Evolutionary conservation across 2,888 invertebrate genomes (phyloP).

Genomic region (Heteromurus nitidus): DNA sequence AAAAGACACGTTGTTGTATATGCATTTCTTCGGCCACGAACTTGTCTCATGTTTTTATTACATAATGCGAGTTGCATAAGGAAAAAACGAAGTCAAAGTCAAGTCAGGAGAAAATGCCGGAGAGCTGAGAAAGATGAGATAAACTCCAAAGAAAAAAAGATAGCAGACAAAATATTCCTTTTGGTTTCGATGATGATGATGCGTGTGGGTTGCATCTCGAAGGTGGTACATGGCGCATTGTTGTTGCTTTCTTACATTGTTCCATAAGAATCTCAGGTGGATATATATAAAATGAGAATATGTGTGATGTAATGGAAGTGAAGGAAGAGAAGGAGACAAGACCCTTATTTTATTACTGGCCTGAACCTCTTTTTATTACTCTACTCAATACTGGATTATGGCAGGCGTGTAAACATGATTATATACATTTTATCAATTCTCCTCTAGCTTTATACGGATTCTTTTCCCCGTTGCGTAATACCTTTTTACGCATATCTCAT

Average conservation of each 20-base stretch:
- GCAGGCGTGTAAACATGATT: constrained; percentile 42
- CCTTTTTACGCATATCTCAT: neutral
- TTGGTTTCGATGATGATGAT: neutral
- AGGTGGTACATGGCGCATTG: constrained; percentile 1
- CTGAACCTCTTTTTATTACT: constrained; percentile 59
- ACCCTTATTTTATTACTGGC: constrained; percentile 34
- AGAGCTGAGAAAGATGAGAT: constrained; percentile 4
- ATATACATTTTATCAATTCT: neutral
- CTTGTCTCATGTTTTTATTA: constrained; percentile 22
- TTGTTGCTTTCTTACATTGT: constrained; percentile 10
- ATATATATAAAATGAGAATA: too few species aligned
- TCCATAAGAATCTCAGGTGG: too few species aligned
- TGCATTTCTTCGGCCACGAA: too few species aligned
- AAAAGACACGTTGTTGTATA: too few species aligned
- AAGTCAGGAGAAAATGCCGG: constrained; percentile 1
- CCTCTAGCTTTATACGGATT: neutral
- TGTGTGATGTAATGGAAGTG: neutral
- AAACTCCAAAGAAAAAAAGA: neutral
- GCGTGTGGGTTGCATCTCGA: neutral
- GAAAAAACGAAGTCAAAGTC: too few species aligned
- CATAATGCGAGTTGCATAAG: neutral
- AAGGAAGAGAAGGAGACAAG: neutral
- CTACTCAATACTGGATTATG: constrained; percentile 42
- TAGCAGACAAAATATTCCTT: neutral
- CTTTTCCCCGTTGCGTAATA: neutral